A percentile compares a stretch with the other conserved stretches of the same genome.
These are phyloP conservation scores for Noctilio leporinus DNA, from an alignment of 2,113 vertebrate species.

Conservation along the genomic window DNA sequence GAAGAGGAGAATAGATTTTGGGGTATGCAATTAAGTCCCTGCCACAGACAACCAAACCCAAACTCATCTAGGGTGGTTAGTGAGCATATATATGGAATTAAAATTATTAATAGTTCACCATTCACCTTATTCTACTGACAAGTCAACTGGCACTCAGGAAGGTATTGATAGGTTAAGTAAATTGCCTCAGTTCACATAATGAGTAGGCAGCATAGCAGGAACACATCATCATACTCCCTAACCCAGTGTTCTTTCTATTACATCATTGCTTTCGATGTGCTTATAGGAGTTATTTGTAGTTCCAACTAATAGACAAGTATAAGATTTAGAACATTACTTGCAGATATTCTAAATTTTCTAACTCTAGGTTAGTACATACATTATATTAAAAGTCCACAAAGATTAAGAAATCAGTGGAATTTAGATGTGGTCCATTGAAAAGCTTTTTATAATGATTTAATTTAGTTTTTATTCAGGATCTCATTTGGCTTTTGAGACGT, in stretches of 20 bases:
- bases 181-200: background rate
- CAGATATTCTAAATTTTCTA: conserved; percentile 29
- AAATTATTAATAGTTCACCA: background rate
- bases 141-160: background rate
- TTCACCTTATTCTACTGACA: background rate
- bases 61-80: background rate
- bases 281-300: background rate
- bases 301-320: background rate
- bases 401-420: conserved; percentile 36
- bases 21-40: background rate
- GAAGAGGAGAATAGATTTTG: background rate
- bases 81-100: background rate
- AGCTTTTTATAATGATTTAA: conserved; percentile 38
- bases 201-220: background rate
- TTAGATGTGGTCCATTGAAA: conserved; percentile 43
- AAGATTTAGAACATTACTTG: conserved; percentile 24
- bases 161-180: background rate
- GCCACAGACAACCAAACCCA: background rate
- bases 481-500: conserved; percentile 47
- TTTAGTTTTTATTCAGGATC: conserved; percentile 50
- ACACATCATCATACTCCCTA: background rate
- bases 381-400: conserved; percentile 29
- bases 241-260: background rate
- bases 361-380: background rate
- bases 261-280: background rate